phyloP scores from a whole-genome alignment of 2,113 vertebrate species.

The Phaethornis superciliosus region DNA sequence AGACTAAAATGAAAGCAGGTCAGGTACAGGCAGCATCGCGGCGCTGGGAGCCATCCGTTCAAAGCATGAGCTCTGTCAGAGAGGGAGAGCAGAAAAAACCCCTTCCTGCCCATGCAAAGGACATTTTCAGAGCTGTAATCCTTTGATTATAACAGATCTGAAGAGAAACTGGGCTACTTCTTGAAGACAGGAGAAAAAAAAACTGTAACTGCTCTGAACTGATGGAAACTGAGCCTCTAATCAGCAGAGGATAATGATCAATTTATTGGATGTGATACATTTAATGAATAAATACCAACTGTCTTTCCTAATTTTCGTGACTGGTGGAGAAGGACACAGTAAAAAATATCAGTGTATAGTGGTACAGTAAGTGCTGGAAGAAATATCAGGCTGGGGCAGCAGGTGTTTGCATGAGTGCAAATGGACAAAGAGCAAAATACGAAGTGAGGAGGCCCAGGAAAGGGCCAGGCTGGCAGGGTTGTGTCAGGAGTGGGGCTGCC shows the following conservation, averaged over 20 bases:
- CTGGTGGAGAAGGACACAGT: background rate
- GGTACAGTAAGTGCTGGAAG: background rate
- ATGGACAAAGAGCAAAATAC: background rate
- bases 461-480: background rate
- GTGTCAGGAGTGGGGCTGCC: background rate
- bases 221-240: conserved; percentile 11
- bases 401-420: background rate
- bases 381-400: background rate
- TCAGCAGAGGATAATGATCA: conserved; percentile 50
- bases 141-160: conserved; percentile 54
- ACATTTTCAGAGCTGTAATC: conserved; percentile 29
- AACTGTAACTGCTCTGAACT: background rate
- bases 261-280: conserved; percentile 25
- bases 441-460: background rate
- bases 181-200: background rate
- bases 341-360: background rate
- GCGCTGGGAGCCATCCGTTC: conserved; percentile 1
- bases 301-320: conserved; percentile 20
- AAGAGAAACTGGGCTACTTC: conserved; percentile 15
- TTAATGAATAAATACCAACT: conserved; percentile 42
- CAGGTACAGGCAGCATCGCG: background rate
- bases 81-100: background rate
- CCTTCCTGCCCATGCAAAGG: conserved; percentile 10
- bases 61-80: background rate
- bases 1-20: conserved; percentile 44